Evolutionary conservation across 2,797 vertebrate genomes (phyloP).

Genomic region (Sternarchorhynchus goeldii): DNA sequence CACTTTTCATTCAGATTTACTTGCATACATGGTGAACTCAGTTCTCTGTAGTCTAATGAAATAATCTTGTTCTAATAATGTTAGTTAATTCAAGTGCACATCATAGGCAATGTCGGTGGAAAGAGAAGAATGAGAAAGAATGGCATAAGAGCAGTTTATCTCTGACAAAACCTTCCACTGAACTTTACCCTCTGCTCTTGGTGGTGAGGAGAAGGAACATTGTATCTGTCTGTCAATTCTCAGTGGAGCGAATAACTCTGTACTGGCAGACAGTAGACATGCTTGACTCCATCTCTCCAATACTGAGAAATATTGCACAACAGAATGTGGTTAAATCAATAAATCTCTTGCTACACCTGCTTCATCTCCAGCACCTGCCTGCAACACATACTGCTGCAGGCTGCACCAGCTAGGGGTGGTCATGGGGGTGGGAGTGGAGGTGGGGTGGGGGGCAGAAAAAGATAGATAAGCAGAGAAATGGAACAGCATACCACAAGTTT

Average conservation of each 20-base stretch:
- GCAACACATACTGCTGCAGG: constrained; percentile 27
- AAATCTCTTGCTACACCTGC: constrained; percentile 60
- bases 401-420: not conserved
- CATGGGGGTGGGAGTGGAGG: too few species aligned
- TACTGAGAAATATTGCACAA: constrained; percentile 56
- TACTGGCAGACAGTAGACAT: constrained; percentile 18
- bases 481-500: not conserved
- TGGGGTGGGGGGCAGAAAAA: not conserved
- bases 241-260: constrained; percentile 17
- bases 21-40: not conserved
- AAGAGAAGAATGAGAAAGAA: not conserved
- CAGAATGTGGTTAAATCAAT: constrained; percentile 57
- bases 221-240: constrained; percentile 19
- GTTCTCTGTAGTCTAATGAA: too few species aligned
- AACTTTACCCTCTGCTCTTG: constrained; percentile 5
- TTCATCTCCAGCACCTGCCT: constrained; percentile 54
- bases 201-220: not conserved
- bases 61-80: too few species aligned
- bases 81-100: too few species aligned
- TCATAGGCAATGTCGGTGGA: too few species aligned
- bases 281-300: constrained; percentile 24
- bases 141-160: not conserved
- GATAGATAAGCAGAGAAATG: not conserved
- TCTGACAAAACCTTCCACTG: not conserved
- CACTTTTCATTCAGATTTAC: not conserved